phyloP scores from a whole-genome alignment of 1,140 invertebrate species.

The Ctenoplectra terminalis region DNA sequence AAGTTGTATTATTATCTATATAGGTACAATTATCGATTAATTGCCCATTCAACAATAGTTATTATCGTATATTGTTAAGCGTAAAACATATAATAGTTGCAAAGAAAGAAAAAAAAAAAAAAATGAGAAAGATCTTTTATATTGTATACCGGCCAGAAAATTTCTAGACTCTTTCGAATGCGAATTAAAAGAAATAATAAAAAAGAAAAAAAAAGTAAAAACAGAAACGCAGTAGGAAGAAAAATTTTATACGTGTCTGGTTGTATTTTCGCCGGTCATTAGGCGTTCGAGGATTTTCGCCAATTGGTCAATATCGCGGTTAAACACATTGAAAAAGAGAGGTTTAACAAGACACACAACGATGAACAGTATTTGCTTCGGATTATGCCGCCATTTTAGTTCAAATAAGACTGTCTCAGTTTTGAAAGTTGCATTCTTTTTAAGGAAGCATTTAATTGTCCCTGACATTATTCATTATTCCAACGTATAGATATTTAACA shows the following conservation, averaged over 20 bases:
- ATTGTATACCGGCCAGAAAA: constrained; percentile 5
- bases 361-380: constrained; percentile 61
- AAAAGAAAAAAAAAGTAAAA: background rate
- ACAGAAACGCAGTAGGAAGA: background rate
- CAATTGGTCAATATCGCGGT: constrained; percentile 20
- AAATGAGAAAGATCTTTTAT: constrained; percentile 47
- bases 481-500: constrained; percentile 32
- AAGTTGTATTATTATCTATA: constrained; percentile 56
- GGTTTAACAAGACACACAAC: constrained; percentile 44
- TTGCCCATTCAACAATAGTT: constrained; percentile 55
- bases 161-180: constrained; percentile 35
- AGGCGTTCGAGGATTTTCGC: constrained; percentile 7
- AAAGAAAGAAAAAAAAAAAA: no score
- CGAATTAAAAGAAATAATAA: background rate
- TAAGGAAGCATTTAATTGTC: constrained; percentile 36
- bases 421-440: constrained; percentile 52
- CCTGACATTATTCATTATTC: constrained; percentile 11
- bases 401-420: constrained; percentile 59
- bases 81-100: constrained; percentile 33
- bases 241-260: constrained; percentile 46
- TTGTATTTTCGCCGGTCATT: constrained; percentile 25
- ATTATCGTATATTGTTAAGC: constrained; percentile 56
- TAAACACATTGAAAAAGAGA: constrained; percentile 17
- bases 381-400: constrained; percentile 44
- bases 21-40: constrained; percentile 54